phyloP scores from a whole-genome alignment of 2,797 vertebrate genomes.

The Eleutherodactylus coqui region DNA sequence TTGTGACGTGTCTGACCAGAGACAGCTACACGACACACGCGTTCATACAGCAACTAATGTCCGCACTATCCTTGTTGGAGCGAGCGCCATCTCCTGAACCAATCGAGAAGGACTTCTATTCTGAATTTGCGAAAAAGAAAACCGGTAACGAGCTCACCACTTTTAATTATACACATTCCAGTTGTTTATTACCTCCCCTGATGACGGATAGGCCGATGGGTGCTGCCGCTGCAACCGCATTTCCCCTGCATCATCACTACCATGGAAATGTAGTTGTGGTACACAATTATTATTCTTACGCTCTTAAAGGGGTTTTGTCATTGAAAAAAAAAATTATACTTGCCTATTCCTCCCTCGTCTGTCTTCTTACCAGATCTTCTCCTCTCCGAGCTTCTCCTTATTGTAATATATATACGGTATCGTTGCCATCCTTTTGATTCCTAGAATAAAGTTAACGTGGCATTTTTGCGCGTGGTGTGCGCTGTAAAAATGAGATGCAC shows the following conservation, averaged over 20 bases:
- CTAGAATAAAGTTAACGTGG: too few relatives aligned
- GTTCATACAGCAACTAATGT: conserved; percentile 96
- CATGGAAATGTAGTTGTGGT: background rate
- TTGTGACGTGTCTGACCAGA: conserved; percentile 90
- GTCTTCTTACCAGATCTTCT: too few relatives aligned
- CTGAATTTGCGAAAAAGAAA: conserved; percentile 90
- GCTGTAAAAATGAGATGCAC: too few relatives aligned
- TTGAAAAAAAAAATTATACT: too few relatives aligned
- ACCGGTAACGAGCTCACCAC: conserved; percentile 76
- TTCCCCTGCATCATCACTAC: background rate
- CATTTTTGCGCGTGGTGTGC: too few relatives aligned
- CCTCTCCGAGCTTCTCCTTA: too few relatives aligned
- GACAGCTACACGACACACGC: conserved; percentile 91
- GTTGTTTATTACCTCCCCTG: background rate
- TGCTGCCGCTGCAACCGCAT: background rate
- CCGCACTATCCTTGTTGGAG: conserved; percentile 86
- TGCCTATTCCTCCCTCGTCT: too few relatives aligned
- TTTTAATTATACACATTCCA: background rate
- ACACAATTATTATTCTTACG: too few relatives aligned
- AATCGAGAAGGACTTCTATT: conserved; percentile 94
- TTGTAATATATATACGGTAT: too few relatives aligned
- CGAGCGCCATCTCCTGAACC: conserved; percentile 91
- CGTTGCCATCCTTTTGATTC: too few relatives aligned
- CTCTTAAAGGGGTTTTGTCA: too few relatives aligned
- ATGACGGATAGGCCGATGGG: background rate